These are phyloP conservation scores for Heliconius hermathena DNA, from an alignment of 1,140 invertebrate species.

Conservation along the genomic window DNA sequence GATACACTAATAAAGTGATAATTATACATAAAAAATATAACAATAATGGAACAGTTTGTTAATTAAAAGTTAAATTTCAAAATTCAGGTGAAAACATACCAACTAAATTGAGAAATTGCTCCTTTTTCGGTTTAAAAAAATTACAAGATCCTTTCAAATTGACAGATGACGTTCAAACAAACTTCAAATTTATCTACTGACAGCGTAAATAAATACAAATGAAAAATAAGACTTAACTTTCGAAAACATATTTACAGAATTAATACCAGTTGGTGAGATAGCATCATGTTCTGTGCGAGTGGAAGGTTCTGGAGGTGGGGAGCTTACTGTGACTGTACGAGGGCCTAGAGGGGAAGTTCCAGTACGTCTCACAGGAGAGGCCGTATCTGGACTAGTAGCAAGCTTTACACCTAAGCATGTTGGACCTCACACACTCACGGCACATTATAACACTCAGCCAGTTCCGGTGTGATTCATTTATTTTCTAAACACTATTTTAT, in stretches of 20 bases:
- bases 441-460: constrained; percentile 95
- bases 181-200: no score
- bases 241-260: constrained; percentile 82
- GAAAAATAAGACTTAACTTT: no score
- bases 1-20: no score
- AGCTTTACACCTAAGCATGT: constrained; percentile 96
- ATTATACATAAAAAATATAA: no score
- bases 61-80: no score
- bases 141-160: no score
- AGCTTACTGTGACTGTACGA: constrained; percentile 93
- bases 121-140: no score
- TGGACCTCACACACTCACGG: constrained; percentile 93
- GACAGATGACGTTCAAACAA: no score
- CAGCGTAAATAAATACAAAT: no score
- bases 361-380: constrained; percentile 94
- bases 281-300: constrained; percentile 95
- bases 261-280: constrained; percentile 93
- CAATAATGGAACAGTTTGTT: no score
- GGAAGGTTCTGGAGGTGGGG: constrained; percentile 91
- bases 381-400: constrained; percentile 92
- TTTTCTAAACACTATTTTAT: background rate
- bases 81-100: no score
- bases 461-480: constrained; percentile 80
- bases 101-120: no score
- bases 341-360: constrained; percentile 91